Percentiles rank a stretch among this genome's conserved stretches.
Conservation (phyloP, 2,113 vertebrate species). For the Columba janthina region DNA sequence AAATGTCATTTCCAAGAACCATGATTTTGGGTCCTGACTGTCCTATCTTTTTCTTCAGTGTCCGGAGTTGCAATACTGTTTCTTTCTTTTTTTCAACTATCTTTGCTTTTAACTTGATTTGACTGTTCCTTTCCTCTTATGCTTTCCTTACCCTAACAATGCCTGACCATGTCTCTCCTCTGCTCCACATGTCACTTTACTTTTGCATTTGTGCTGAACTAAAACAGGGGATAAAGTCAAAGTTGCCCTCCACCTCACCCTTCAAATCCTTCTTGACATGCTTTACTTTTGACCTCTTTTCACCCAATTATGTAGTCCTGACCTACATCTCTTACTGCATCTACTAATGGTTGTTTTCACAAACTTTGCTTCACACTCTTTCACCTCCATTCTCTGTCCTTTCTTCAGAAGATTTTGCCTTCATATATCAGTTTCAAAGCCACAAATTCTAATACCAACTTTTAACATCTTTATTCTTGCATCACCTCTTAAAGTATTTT, state of each 20-base stretch:
- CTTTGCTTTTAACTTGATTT: neutral
- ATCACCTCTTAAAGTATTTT: neutral
- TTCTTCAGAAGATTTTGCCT: neutral
- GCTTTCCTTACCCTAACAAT: neutral
- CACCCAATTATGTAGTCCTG: neutral
- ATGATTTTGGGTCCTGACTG: neutral
- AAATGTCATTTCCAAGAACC: neutral
- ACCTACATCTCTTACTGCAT: neutral
- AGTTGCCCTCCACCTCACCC: neutral
- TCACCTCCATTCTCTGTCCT: neutral
- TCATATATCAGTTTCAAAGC: neutral
- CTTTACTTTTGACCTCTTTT: neutral
- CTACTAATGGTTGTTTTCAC: neutral
- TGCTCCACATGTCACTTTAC: neutral
- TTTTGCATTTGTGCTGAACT: neutral
- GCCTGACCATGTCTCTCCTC: neutral
- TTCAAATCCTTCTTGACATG: neutral
- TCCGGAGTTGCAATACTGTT: neutral
- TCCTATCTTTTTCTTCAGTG: neutral
- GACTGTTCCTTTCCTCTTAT: neutral
- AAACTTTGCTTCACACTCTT: neutral
- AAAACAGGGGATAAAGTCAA: neutral
- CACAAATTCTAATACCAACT: neutral
- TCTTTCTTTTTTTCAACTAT: neutral
- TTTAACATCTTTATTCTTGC: neutral